phyloP scores from a whole-genome alignment of 2,888 invertebrate genomes.

The Altica lythri region DNA sequence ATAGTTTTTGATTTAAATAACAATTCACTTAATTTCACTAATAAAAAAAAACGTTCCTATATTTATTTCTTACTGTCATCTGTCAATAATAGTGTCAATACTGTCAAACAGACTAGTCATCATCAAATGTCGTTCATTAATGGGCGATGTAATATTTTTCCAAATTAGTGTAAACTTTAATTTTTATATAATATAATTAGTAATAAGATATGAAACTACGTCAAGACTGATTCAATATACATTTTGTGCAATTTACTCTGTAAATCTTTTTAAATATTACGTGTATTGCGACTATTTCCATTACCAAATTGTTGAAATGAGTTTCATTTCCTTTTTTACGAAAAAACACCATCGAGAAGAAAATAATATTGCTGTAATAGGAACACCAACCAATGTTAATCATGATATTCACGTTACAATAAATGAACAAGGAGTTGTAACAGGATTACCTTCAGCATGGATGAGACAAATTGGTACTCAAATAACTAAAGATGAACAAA shows the following conservation, averaged over 20 bases:
- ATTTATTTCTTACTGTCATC: background rate
- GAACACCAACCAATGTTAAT: constrained; percentile 79
- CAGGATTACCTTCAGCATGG: constrained; percentile 87
- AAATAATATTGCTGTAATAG: constrained; percentile 55
- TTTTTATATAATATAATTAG: constrained; percentile 11
- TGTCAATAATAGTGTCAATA: constrained; percentile 17
- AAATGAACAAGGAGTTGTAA: constrained; percentile 82
- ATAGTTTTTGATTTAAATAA: no score
- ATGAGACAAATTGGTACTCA: constrained; percentile 77
- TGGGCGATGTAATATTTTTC: constrained; percentile 19
- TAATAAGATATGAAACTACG: constrained; percentile 17
- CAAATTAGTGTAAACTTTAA: constrained; percentile 10
- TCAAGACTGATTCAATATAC: constrained; percentile 17
- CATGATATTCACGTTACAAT: constrained; percentile 87
- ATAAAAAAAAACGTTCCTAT: no score
- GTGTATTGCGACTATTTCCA: background rate
- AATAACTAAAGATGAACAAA: constrained; percentile 84
- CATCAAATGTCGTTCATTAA: constrained; percentile 6
- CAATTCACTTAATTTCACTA: no score
- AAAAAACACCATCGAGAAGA: constrained; percentile 39
- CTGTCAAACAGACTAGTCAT: constrained; percentile 10
- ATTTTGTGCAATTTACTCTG: background rate
- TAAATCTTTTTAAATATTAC: background rate
- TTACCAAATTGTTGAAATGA: no score
- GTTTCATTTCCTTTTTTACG: constrained; percentile 34